Percentiles rank a stretch among this genome's conserved stretches.
Conservation (phyloP, 2,888 invertebrate genomes). For the Rhagonycha fulva region DNA sequence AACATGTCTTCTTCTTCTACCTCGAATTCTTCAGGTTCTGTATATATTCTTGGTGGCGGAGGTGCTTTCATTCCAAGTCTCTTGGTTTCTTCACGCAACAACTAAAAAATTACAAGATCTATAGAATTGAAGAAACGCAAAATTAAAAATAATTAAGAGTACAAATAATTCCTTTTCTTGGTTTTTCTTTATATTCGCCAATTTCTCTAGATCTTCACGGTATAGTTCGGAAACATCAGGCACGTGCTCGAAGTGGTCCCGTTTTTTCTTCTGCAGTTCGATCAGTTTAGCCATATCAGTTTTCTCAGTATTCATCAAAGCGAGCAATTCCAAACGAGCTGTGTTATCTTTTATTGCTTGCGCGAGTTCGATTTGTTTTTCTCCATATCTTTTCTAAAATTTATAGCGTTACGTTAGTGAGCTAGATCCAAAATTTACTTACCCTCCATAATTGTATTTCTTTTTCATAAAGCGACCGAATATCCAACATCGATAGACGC, state of each 20-base stretch:
- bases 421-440: conserved; percentile 18
- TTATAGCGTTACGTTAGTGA: neutral
- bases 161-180: conserved; percentile 52
- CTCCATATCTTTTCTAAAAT: conserved; percentile 47
- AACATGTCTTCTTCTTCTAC: conserved; percentile 29
- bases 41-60: conserved; percentile 17
- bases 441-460: conserved; percentile 55
- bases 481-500: conserved; percentile 57
- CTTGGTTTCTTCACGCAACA: conserved; percentile 42
- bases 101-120: conserved; percentile 3
- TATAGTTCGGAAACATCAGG: conserved; percentile 44
- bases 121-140: neutral
- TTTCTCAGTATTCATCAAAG: conserved; percentile 61
- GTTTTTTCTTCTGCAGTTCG: conserved; percentile 48
- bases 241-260: conserved; percentile 44
- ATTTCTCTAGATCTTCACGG: conserved; percentile 50
- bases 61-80: conserved; percentile 48
- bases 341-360: conserved; percentile 59
- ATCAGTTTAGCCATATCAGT: conserved; percentile 55
- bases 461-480: conserved; percentile 54
- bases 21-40: conserved; percentile 20
- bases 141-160: neutral
- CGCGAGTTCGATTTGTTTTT: conserved; percentile 53
- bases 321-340: conserved; percentile 59
- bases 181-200: conserved; percentile 50